Evolutionary conservation across 2,797 vertebrate species (phyloP).

Genomic region (Rhinatrema bivittatum): DNA sequence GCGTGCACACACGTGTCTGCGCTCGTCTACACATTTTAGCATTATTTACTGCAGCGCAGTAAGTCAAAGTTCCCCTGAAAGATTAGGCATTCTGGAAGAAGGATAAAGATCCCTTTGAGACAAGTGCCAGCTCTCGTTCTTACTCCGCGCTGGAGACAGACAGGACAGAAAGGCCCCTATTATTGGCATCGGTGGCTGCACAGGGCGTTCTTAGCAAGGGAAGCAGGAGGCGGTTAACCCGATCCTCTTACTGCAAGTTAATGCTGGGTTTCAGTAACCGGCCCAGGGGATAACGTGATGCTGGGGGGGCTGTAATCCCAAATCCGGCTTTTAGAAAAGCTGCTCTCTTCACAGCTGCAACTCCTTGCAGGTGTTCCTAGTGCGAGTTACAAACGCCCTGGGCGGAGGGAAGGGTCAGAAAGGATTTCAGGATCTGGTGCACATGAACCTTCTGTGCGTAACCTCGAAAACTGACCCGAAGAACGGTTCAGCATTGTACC

Average conservation of each 20-base stretch:
- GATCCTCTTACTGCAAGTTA: constrained; percentile 26
- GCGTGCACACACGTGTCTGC: no score
- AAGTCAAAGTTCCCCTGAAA: no score
- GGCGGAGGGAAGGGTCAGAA: background rate
- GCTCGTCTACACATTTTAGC: no score
- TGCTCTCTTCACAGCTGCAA: constrained; percentile 20
- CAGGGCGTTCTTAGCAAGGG: no score
- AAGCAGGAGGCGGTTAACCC: no score
- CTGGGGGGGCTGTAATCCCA: constrained; percentile 18
- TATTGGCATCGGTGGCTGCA: no score
- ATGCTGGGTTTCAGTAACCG: constrained; percentile 22
- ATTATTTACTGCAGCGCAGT: no score
- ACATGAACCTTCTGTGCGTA: background rate
- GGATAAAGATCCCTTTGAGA: no score
- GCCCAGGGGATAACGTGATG: constrained; percentile 15
- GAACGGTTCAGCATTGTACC: background rate
- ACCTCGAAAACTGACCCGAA: background rate
- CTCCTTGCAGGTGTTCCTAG: constrained; percentile 22
- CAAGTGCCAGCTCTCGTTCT: no score
- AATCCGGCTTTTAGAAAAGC: constrained; percentile 23
- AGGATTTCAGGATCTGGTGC: constrained; percentile 1
- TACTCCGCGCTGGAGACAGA: no score
- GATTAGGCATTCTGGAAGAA: no score
- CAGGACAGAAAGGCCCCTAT: no score
- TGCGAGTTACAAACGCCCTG: background rate